Evolutionary conservation across 2,797 vertebrate species (phyloP), one percentile per base, ranked within the genome.

Genomic region (Tinamus major): DNA sequence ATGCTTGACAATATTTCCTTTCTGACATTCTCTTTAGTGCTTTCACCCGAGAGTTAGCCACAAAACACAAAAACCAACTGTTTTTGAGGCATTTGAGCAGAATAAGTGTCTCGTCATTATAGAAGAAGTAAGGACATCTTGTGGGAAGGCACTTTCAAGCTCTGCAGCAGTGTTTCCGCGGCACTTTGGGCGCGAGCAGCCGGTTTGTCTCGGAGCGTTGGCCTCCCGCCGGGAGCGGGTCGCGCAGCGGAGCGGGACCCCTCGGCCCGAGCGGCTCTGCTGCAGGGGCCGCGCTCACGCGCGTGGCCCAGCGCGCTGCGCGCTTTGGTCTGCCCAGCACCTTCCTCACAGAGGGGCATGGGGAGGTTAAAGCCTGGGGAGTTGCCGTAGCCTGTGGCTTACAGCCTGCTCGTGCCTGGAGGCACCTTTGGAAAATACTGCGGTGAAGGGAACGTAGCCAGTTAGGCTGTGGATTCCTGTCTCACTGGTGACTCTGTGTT

Each of bases 321-420:
- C 68, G 7, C 19, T 94, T 24, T 7, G 64, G 46, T 29, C 35
- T 6, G 9, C 17, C 67, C 49, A 77, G 12, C 56, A 31, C 8
- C 56, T 5, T 1, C 1, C 37, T 76, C 27, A 16, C 71, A 71
- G 84, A 17, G 75, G 26, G 3, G 42, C 62, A 9, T 79, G 33
- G 27, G 10, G 7, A 12, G 7, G 2, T 67, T 42, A 46, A 64
- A 29, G 7, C 7, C 2, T 76, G n/a, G 12, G 12, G 62, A 53
- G 58, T 70, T 59, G n/a, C 61, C 16, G 0, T 58, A 21, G 21
- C 0, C 0, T 46, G 26, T 24, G 49, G 19, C 10, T 75, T 56
- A 49, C 3, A 59, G 23, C 8, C 87, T 75, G 14, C 10, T 70
- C 81, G 59, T 42, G 8, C 63, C 33, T 58, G 16, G 53, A 3